Conservation (phyloP, 2,888 invertebrate genomes). For the Abscondita cerata region DNA sequence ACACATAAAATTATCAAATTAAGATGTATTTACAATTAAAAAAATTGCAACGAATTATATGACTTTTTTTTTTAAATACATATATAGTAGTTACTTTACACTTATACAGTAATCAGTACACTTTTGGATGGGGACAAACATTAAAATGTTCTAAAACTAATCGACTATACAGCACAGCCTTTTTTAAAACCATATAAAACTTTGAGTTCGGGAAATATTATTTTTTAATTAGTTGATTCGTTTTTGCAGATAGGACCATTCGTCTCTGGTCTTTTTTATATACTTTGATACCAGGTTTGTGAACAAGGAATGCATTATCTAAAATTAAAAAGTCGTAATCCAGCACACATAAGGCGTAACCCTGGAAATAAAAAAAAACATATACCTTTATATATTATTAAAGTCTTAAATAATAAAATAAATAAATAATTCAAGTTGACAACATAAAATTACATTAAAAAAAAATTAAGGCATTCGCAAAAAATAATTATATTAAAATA, state of each 20-base stretch:
- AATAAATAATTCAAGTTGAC: no score
- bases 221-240: slow-evolving; percentile 77
- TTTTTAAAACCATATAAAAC: slow-evolving; percentile 81
- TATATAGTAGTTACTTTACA: slow-evolving; percentile 8
- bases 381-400: background rate
- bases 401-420: no score
- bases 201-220: slow-evolving; percentile 85
- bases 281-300: slow-evolving; percentile 90
- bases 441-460: background rate
- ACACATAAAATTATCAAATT: background rate
- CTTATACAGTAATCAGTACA: slow-evolving; percentile 27
- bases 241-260: slow-evolving; percentile 77
- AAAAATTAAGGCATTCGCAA: no score
- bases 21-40: background rate
- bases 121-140: slow-evolving; percentile 14
- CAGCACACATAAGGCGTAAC: slow-evolving; percentile 87
- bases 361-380: slow-evolving; percentile 62
- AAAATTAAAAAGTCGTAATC: slow-evolving; percentile 93
- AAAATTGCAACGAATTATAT: background rate
- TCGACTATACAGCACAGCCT: slow-evolving; percentile 75
- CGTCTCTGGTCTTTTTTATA: slow-evolving; percentile 80
- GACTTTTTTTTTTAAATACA: no score
- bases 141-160: slow-evolving; percentile 13
- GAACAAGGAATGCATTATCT: slow-evolving; percentile 92
- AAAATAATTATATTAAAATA: no score